Evolutionary conservation across 2,888 invertebrate genomes (phyloP).

Genomic region (Protodeltote pygarga): DNA sequence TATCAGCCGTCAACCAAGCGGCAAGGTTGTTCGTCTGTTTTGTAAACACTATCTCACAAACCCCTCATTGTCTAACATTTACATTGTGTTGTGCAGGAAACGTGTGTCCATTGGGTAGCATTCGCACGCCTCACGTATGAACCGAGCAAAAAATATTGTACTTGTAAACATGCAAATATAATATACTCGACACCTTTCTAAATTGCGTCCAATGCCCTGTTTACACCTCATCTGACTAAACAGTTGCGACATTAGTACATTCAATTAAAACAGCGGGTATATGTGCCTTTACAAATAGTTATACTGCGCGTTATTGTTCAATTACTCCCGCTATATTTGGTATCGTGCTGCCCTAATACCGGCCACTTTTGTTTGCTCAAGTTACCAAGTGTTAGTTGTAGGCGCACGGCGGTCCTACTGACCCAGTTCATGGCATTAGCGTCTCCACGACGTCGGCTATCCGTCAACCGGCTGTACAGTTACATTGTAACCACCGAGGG

Average conservation of each 20-base stretch:
- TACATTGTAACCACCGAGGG: constrained; percentile 45
- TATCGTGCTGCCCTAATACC: constrained; percentile 52
- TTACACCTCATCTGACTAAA: constrained; percentile 56
- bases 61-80: constrained; percentile 63
- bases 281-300: constrained; percentile 3
- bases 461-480: constrained; percentile 64
- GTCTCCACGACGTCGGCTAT: constrained; percentile 60
- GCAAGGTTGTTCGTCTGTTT: constrained; percentile 66
- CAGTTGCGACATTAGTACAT: constrained; percentile 40
- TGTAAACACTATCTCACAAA: constrained; percentile 62
- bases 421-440: constrained; percentile 74
- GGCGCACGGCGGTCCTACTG: constrained; percentile 64
- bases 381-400: constrained; percentile 59
- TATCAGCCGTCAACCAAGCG: constrained; percentile 48
- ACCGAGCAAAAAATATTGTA: constrained; percentile 19
- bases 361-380: constrained; percentile 63
- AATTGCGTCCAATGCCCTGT: constrained; percentile 49
- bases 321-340: constrained; percentile 42
- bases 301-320: constrained; percentile 43
- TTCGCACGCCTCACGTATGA: constrained; percentile 34
- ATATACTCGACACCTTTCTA: constrained; percentile 55
- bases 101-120: constrained; percentile 45
- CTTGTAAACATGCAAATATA: constrained; percentile 24
- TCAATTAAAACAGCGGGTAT: constrained; percentile 53
- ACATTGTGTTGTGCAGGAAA: constrained; percentile 67